Evolutionary conservation across 1,140 invertebrate genomes (phyloP).

Genomic region (Zaprionus ghesquierei): DNA sequence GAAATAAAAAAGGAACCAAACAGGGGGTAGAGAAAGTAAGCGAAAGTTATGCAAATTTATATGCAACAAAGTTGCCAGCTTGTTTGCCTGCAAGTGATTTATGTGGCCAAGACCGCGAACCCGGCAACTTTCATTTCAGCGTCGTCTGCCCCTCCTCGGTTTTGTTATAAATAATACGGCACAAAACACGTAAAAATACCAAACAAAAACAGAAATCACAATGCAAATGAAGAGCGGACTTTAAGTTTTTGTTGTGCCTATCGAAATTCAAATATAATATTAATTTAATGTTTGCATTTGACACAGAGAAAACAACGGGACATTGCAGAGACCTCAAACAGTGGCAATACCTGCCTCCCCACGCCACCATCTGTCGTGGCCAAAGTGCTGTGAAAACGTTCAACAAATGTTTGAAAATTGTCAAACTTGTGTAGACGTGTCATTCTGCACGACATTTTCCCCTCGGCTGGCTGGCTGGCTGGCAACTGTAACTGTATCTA

Average conservation of each 20-base stretch:
- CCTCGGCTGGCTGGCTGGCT: too few species aligned
- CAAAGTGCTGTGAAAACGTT: slow-evolving; percentile 56
- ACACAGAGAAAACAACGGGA: background rate
- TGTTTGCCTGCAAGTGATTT: slow-evolving; percentile 74
- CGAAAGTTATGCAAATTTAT: slow-evolving; percentile 75
- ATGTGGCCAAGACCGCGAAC: slow-evolving; percentile 67
- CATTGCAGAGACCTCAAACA: background rate
- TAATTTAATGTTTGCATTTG: slow-evolving; percentile 17
- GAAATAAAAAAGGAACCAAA: background rate
- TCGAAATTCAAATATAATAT: slow-evolving; percentile 44
- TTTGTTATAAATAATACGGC: slow-evolving; percentile 59
- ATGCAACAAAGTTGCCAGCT: slow-evolving; percentile 71
- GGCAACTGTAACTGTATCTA: slow-evolving; percentile 4
- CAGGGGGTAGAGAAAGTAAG: slow-evolving; percentile 10
- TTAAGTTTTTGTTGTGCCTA: slow-evolving; percentile 29
- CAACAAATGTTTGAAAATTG: slow-evolving; percentile 50
- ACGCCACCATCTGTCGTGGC: slow-evolving; percentile 22
- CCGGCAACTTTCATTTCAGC: slow-evolving; percentile 38
- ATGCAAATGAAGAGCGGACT: slow-evolving; percentile 37
- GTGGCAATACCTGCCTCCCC: background rate
- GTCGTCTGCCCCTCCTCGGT: slow-evolving; percentile 13
- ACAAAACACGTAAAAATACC: slow-evolving; percentile 9
- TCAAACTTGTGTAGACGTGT: slow-evolving; percentile 49
- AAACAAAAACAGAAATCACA: background rate
- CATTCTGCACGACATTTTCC: background rate